Conservation (phyloP, 2,113 vertebrate species). For the Leucosticte australis region DNA sequence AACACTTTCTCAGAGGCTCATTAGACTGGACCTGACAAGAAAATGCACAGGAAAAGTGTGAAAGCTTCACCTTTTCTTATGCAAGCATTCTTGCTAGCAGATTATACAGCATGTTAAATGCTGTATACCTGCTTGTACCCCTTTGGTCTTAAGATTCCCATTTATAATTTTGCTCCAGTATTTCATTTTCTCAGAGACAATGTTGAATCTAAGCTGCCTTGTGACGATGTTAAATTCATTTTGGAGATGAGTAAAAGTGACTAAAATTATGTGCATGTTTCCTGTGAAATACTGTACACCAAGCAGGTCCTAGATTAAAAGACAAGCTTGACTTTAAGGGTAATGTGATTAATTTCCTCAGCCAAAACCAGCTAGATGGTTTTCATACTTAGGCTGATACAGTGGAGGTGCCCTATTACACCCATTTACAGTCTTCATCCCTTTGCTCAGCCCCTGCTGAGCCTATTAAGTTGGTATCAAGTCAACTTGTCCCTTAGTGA, state of each 20-base stretch:
- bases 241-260: constrained; percentile 23
- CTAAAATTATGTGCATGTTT: constrained; percentile 38
- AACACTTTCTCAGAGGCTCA: background rate
- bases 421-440: background rate
- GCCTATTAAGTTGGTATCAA: constrained; percentile 76
- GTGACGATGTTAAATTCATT: constrained; percentile 46
- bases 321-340: constrained; percentile 5
- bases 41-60: background rate
- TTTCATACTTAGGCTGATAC: constrained; percentile 4
- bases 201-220: constrained; percentile 30
- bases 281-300: constrained; percentile 11
- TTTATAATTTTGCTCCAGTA: constrained; percentile 29
- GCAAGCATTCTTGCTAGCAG: background rate
- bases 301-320: background rate
- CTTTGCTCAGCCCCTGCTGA: constrained; percentile 55
- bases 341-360: background rate
- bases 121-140: background rate
- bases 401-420: constrained; percentile 22
- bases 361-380: background rate
- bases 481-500: constrained; percentile 74
- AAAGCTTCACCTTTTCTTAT: background rate
- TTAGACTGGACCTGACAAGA: background rate
- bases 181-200: constrained; percentile 31
- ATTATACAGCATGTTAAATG: constrained; percentile 15
- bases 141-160: constrained; percentile 30